phyloP scores from a whole-genome alignment of 1,140 invertebrate genomes.

The Drosophila kepulauana region DNA sequence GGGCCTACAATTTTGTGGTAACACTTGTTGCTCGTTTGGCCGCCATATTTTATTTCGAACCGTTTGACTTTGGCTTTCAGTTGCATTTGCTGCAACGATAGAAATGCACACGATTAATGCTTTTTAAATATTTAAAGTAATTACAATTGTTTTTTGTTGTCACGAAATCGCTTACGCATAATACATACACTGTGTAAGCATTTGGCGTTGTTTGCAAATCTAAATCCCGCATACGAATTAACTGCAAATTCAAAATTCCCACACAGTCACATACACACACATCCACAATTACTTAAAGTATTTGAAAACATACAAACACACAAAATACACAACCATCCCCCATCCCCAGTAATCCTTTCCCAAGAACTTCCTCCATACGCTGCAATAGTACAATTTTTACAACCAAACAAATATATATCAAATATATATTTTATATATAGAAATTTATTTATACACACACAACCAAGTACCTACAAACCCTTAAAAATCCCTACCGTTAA shows the following conservation, averaged over 20 bases:
- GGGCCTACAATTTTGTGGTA: background rate
- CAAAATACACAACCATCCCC: conserved; percentile 23
- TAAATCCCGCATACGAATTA: conserved; percentile 57
- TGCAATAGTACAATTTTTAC: conserved; percentile 85
- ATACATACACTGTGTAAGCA: conserved; percentile 25
- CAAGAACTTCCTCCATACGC: conserved; percentile 82
- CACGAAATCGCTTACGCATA: conserved; percentile 41
- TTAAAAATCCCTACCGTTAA: conserved; percentile 50
- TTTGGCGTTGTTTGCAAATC: conserved; percentile 34
- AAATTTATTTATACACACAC: conserved; percentile 79
- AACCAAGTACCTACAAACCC: conserved; percentile 79
- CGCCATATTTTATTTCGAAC: conserved; percentile 23
- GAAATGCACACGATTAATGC: conserved; percentile 65
- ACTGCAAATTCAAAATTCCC: conserved; percentile 66
- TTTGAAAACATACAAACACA: conserved; percentile 61
- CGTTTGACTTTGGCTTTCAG: conserved; percentile 65
- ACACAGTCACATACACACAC: conserved; percentile 55
- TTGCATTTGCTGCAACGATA: conserved; percentile 61
- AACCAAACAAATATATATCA: conserved; percentile 79
- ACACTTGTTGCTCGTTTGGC: conserved; percentile 28
- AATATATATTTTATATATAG: conserved; percentile 80
- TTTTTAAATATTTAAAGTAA: conserved; percentile 85
- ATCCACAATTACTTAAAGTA: conserved; percentile 80
- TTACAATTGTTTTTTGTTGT: conserved; percentile 79
- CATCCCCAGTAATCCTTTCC: conserved; percentile 32